Base-by-base conservation (phyloP, 2,888 invertebrate genomes). In the Drosophila pseudotakahashii region DNA sequence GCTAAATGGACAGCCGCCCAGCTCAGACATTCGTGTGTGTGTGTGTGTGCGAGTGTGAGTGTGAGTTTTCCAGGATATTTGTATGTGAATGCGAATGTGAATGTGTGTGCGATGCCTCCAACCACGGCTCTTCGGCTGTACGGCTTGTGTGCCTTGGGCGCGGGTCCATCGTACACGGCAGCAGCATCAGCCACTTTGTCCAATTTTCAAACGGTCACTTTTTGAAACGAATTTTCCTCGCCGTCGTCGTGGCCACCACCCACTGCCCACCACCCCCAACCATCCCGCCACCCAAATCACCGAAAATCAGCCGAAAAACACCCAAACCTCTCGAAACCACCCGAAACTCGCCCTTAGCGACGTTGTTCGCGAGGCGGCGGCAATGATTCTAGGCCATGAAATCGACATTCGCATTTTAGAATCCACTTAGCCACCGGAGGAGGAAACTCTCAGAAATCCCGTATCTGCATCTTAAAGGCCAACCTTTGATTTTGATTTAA, bases 171-270 rank as follows among this genome's bases (percentile, higher is more conserved):
- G 48, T 54, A 66, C 74, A 70, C 63, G 62, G 77, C 68, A 73
- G 84, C 76, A 78, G 66, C 74, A 82, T 63, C 66, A 66, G 80
- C 82, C 80, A 79, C 83, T 82, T 82, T 88, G 85, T 87, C 78
- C 85, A 84, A 87, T 87, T 85, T 84, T 85, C 88, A 82, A 85
- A 84, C 84, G 88, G 84, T 84, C 84, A 84, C 76, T 87, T 84
- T 79, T 84, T 74, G 80, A 80, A 87, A 80, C 82, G 85, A 84
- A 84, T 75, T 84, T 78, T 45, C 53, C 68, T 68, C 69, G 41
- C 60, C 58, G 42, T 63, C 48, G 34, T 10, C 14, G n/a, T 13
- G 23, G 19, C 44, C 7, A 6, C 44, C 44, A 2, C 26, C 26
- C 26, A 30, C 45, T 7, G 7, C 10, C 3, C n/a, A 30, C 45